phyloP scores from a whole-genome alignment of 2,797 vertebrate species.

The Artibeus lituratus region DNA sequence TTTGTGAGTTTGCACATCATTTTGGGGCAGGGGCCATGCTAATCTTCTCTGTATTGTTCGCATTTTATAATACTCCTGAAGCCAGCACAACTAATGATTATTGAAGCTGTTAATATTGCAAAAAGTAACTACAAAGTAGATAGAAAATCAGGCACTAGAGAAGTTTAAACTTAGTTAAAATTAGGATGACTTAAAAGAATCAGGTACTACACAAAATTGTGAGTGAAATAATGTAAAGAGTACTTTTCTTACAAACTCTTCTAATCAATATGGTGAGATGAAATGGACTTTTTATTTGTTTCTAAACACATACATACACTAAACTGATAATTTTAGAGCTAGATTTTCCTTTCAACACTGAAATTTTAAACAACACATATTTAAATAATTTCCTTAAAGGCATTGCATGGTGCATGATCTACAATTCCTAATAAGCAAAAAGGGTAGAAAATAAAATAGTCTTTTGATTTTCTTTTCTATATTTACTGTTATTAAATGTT shows the following conservation, averaged over 20 bases:
- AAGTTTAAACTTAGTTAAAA: not conserved
- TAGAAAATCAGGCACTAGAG: not conserved
- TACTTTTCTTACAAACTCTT: not conserved
- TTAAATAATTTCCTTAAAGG: not conserved
- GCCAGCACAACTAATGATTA: not conserved
- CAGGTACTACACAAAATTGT: not conserved
- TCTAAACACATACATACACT: not conserved
- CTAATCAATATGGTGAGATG: not conserved
- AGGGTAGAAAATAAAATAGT: conserved; percentile 2
- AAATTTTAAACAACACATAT: not conserved
- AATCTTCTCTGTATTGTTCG: not conserved
- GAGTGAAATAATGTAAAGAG: not conserved
- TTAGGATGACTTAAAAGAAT: not conserved
- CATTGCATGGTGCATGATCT: not conserved
- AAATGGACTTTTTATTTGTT: not conserved
- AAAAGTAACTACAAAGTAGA: not conserved
- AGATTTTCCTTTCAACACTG: not conserved
- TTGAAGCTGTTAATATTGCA: not conserved
- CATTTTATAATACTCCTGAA: not conserved
- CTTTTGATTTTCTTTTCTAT: conserved; percentile 23
- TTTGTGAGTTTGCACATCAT: not conserved
- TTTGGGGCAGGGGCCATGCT: not conserved
- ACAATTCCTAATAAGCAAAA: conserved; percentile 10
- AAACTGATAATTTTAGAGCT: not conserved
- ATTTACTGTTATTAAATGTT: not conserved